Base-by-base conservation (phyloP, 2,113 vertebrate genomes). In the Papio anubis region DNA sequence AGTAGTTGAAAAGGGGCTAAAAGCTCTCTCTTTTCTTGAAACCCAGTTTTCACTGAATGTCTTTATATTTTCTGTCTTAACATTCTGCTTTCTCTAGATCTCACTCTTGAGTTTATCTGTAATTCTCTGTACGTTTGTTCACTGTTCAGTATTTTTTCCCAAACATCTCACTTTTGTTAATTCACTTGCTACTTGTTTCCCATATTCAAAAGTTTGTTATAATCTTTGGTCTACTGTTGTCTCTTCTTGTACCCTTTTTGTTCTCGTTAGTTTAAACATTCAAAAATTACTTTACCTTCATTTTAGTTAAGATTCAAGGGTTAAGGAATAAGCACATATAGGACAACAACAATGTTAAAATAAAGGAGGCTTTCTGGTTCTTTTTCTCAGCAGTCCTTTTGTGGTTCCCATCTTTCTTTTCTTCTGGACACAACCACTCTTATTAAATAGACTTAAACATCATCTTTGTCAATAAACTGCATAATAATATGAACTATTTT, bases 401-500 rank as follows among this genome's bases (percentile, higher is more conserved):
- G 16, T 43, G 50, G 17, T 59, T 52, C 12, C 11, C 50, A 35
- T 81, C 1, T 59, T 80, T 93, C 52, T 61, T 11, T 73, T 52
- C 8, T 35, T 66, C 80, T 72, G 64, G 0, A 0, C 18, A 0
- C 38, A 97, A 80, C 10, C 12, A 61, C 18, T 45, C 55, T 16
- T 97, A 40, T 64, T 95, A 97, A 96, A 38, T 64, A 92, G 96
- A 98, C 95, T 93, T 98, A 97, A 97, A 93, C 40, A 97, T 95
- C 55, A 93, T 96, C 82, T 97, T 98, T 97, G 93, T 97, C 79
- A 96, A 88, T 97, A 97, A 70, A 97, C 38, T 55, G 50, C 20
- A 87, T 93, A 98, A 96, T 96, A 96, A 97, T 96, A 90, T 88
- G 57, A 97, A 73, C 80, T 97, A 96, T 92, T 90, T 93, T 98